Base-by-base conservation (phyloP, 2,888 invertebrate species). In the Polymixis lichenea region DNA sequence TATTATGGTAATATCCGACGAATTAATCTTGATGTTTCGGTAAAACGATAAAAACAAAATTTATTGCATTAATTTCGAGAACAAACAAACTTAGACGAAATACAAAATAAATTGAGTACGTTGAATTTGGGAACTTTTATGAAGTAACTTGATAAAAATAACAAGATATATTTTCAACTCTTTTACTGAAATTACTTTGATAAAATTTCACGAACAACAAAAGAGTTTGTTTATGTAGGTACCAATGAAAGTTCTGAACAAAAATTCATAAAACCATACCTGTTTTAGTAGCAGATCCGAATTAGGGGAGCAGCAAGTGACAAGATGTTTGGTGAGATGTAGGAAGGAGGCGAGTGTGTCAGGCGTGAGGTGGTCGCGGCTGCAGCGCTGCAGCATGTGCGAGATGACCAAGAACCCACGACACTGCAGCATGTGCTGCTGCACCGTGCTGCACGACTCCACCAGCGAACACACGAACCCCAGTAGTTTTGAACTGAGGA, bases 351-450 rank as follows among this genome's bases (percentile, higher is more conserved):
- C 98, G 78, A 99, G 97, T 58, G 99, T 99, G 93, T 99, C 99
- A 61, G 98, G 98, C 17, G 99, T 99, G 72, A 99, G 97, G 94
- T 99, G 99, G 91, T 99, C 99, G 84, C 99, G 97, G 72, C 98
- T 98, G 80, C 98, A 99, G 89, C 99, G 97, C 95, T 99, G 99
- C 90, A 99, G 97, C 98, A 99, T 98, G 95, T 98, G 99, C 88
- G 99, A 99, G 94, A 99, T 99, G 85, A 99, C 99, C 90, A 99
- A 97, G 96, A 99, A 99, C 79, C 99, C 99, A 89, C 99, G 98
- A 94, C 99, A 99, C 95, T 99, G 99, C 94, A 99, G 98, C 98
- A 99, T 99, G 95, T 99, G 99, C 93, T 99, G 99, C 93, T 99
- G 99, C 78, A 99, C 99, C 58, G 99, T 99, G 92, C 98, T 98